Base-by-base conservation (phyloP, 2,797 vertebrate species). In the Enteromius fasciolatus region DNA sequence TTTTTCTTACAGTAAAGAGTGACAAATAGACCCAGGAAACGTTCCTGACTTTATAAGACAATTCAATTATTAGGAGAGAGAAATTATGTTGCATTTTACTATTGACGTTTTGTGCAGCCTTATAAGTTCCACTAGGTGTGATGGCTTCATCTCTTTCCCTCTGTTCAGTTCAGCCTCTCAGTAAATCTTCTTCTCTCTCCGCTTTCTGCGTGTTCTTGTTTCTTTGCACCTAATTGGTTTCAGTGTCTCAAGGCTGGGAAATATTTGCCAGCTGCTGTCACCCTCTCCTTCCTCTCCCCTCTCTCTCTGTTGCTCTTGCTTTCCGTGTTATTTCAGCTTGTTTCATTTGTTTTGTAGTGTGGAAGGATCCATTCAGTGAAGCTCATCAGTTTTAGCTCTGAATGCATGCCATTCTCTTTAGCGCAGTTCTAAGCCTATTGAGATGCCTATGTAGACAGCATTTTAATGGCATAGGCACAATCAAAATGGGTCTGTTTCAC, bases 221-320 rank as follows among this genome's bases (percentile, higher is more conserved):
- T 68, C 31, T 80, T 84, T 52, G 48, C 52, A 80, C 54, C 52
- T 75, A 80, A 76, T 84, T 69, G 67, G 28, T 80, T 76, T 84
- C 57, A 20, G 54, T 73, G 78, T 73, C 54, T 80, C 54, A 23
- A 36, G 68, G 78, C 54, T 80, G 78, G 57, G 41, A 36, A 59
- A 80, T 44, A 48, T 41, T 80, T 73, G 54, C 41, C 39, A 63
- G 68, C 68, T 80, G 78, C 39, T 80, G 68, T 80, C 67, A 33
- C 25, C 68, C 39, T 61, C 18, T n/a, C 48, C 23, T 48, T 31
- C 23, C 46, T 44, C 36, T 59, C 14, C n/a, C 70, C 64, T 48
- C 39, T 76, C 5, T 39, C 52, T 75, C 15, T 72, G 46, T 46
- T 28, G 14, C 3, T 46, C 23, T 54, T 76, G 69, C 39, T 76